Conservation (phyloP, 2,113 vertebrate genomes). For the Prionailurus viverrinus region DNA sequence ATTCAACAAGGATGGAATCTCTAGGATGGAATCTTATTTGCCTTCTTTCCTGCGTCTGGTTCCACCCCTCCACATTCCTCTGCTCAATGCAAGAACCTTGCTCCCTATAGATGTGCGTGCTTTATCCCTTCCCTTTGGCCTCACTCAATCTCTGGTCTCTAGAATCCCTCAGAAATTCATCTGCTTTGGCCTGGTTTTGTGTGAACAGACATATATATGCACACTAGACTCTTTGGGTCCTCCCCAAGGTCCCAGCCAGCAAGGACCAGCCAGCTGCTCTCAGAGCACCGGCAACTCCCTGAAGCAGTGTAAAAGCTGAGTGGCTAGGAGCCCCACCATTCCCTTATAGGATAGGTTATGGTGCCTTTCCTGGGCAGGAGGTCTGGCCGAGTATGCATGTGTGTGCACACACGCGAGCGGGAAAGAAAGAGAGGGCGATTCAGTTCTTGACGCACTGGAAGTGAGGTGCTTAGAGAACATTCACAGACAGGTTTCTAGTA, state of each 20-base stretch:
- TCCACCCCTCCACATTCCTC: background rate
- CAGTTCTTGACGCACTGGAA: background rate
- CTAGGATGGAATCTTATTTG: background rate
- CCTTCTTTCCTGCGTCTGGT: background rate
- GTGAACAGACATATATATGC: background rate
- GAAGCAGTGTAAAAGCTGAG: background rate
- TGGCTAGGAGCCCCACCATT: background rate
- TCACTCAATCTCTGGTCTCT: background rate
- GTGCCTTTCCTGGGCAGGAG: background rate
- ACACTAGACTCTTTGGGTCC: background rate
- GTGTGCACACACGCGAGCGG: rapidly evolving
- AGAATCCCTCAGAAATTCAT: background rate
- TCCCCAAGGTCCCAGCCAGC: background rate
- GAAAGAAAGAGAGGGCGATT: background rate
- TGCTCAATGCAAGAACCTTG: background rate
- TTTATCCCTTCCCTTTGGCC: background rate
- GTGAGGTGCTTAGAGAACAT: background rate
- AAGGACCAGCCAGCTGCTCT: background rate
- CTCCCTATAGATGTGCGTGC: too few relatives aligned
- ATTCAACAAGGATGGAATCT: background rate
- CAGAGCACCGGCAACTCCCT: background rate
- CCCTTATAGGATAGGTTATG: background rate
- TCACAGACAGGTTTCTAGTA: background rate
- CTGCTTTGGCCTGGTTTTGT: background rate
- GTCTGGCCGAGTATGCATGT: background rate